Evolutionary conservation across 1,140 invertebrate genomes (phyloP).

Genomic region (Thrips palmi): DNA sequence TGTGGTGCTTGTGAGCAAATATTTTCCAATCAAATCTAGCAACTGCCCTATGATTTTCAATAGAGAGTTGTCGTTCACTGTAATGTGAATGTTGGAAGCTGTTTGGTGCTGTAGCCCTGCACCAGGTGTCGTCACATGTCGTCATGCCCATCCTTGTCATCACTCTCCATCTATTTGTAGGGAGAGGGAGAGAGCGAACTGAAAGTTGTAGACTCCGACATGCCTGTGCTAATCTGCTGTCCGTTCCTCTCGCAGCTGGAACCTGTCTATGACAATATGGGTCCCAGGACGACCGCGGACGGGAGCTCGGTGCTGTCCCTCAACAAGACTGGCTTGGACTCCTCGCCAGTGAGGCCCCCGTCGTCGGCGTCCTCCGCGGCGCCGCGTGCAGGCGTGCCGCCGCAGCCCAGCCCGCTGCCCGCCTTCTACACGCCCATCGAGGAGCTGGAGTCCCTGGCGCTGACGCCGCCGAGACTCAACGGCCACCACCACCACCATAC

Average conservation of each 20-base stretch:
- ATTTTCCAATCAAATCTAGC: too few relatives aligned
- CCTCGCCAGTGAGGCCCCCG: conserved; percentile 25
- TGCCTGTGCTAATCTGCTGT: too few relatives aligned
- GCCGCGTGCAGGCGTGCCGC: conserved; percentile 35
- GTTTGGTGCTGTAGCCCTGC: background rate
- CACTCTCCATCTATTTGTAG: too few relatives aligned
- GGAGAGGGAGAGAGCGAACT: too few relatives aligned
- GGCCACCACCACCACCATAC: conserved; percentile 14
- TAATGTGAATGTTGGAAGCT: too few relatives aligned
- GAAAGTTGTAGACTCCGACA: too few relatives aligned
- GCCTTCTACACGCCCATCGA: conserved; percentile 41
- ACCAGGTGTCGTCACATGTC: background rate
- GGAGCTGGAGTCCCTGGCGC: conserved; percentile 32
- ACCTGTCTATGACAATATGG: conserved; percentile 69
- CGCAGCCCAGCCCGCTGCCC: conserved; percentile 27
- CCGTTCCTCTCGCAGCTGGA: conserved; percentile 32
- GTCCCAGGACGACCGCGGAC: conserved; percentile 62
- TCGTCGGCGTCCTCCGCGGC: conserved; percentile 25
- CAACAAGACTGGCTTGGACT: conserved; percentile 32
- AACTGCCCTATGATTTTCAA: too few relatives aligned
- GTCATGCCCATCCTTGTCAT: too few relatives aligned
- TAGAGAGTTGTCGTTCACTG: too few relatives aligned
- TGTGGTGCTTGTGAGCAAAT: too few relatives aligned
- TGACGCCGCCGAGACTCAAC: conserved; percentile 15
- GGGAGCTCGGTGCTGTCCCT: conserved; percentile 61